Evolutionary conservation across 2,888 invertebrate species (phyloP), one percentile per base, ranked within the genome.

Genomic region (Epinotia bilunana): DNA sequence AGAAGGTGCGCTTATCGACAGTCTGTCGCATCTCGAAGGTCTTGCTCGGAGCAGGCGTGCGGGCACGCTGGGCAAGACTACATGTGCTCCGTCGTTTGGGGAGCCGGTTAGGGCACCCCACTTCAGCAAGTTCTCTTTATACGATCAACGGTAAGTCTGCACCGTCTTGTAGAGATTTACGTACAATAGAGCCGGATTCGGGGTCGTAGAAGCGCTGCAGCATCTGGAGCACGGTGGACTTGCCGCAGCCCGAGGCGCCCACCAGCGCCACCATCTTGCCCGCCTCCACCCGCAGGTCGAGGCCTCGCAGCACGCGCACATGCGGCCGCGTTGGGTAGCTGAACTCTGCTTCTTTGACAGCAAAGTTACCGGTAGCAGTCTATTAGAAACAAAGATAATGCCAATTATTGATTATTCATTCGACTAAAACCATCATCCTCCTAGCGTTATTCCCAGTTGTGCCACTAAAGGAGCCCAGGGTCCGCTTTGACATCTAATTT

Each of bases 141-240:
- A 20, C 20, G 12, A 12, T 3, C 12, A 11, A 57, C 20, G n/a
- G 3, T 57, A 20, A 1, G 20, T 18, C 12, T 28, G 13, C 11
- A n/a, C 18, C 18, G 11, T 55, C 33, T 55, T 55, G 12, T 53
- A 20, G 13, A 46, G 20, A 20, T 49, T 28, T 49, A 64, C 93
- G 86, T 87, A 84, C 93, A 80, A 94, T 95, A 43, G 86, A 93
- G 9, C 96, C 96, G 2, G 92, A 94, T 61, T 94, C 95, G 77
- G 97, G 96, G 84, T 97, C 97, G 86, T 98, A 98, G 84, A 97
- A 96, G 64, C 98, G 92, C 84, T 97, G 96, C 76, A 98, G 88
- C 4, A 98, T 90, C 83, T 97, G 97, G 60, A 97, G 95, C 70
- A 97, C 95, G 0, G 97, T 97, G 0, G 97, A 97, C 85, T 97